phyloP scores from a whole-genome alignment of 2,888 invertebrate genomes.

The Leptura quadrifasciata region DNA sequence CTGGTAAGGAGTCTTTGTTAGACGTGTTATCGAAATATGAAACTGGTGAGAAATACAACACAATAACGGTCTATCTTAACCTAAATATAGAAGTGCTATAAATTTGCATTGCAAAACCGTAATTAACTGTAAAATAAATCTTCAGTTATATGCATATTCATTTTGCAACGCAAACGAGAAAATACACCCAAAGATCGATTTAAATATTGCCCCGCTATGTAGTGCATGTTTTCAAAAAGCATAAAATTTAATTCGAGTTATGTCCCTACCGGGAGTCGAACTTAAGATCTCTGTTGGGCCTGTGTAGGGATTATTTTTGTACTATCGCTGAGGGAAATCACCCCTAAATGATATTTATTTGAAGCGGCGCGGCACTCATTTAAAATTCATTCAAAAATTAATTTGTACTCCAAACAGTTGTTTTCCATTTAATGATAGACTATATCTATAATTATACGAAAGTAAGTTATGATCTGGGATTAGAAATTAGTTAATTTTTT shows the following conservation, averaged over 20 bases:
- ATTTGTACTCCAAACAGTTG: neutral
- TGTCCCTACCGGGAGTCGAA: slow-evolving; percentile 2
- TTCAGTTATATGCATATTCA: slow-evolving; percentile 69
- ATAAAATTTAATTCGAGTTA: slow-evolving; percentile 18
- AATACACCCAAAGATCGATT: slow-evolving; percentile 63
- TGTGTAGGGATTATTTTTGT: neutral
- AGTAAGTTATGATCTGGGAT: too few species aligned
- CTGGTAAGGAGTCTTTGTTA: slow-evolving; percentile 39
- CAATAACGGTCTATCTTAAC: slow-evolving; percentile 64
- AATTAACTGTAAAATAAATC: slow-evolving; percentile 71
- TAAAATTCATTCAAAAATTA: neutral
- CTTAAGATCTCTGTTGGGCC: neutral
- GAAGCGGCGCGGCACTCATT: neutral
- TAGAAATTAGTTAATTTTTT: too few species aligned
- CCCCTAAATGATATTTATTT: neutral
- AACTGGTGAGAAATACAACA: slow-evolving; percentile 54
- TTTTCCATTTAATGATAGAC: too few species aligned
- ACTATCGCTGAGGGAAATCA: slow-evolving; percentile 1
- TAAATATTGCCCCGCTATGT: slow-evolving; percentile 43
- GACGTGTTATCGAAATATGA: slow-evolving; percentile 60
- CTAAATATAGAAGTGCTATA: slow-evolving; percentile 69
- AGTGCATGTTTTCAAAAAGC: slow-evolving; percentile 5
- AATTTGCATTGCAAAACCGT: slow-evolving; percentile 72
- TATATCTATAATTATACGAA: too few species aligned
- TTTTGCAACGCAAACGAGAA: slow-evolving; percentile 63